Percentiles rank a stretch among this genome's conserved stretches.
Conservation (phyloP, 1,140 invertebrate species). For the Brachionus manjavacas region DNA sequence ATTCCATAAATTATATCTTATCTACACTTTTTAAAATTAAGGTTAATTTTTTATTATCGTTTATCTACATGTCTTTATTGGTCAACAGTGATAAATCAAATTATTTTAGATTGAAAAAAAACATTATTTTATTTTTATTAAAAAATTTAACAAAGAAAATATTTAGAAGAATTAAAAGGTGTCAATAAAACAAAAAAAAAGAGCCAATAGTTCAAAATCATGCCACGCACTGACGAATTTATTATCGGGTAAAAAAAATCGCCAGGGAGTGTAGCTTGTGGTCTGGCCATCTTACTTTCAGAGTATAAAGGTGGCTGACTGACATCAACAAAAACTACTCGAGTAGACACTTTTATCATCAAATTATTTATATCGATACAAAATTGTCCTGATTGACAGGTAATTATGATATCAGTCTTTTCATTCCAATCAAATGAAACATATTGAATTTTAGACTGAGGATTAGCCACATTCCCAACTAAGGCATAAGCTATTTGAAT, state of each 20-base stretch:
- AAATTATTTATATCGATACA: neutral
- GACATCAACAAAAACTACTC: constrained; percentile 17
- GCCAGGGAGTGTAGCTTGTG: neutral
- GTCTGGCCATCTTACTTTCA: constrained; percentile 1
- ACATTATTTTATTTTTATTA: neutral
- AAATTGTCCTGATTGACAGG: neutral
- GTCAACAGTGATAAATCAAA: too few species aligned
- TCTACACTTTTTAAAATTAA: neutral
- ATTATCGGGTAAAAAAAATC: constrained; percentile 9
- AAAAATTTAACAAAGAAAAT: neutral
- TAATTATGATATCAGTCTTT: neutral
- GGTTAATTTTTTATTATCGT: neutral
- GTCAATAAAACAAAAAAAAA: constrained; percentile 2
- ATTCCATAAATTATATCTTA: neutral
- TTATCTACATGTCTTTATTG: neutral
- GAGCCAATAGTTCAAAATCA: neutral
- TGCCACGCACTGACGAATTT: neutral
- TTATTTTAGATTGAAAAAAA: neutral
- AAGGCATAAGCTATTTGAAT: constrained; percentile 20
- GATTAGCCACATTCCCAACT: constrained; percentile 16
- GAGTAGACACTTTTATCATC: neutral
- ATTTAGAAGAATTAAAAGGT: neutral
- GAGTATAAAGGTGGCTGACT: constrained; percentile 15
- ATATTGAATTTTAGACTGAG: neutral
- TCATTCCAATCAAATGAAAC: constrained; percentile 10